Evolutionary conservation across 2,797 vertebrate genomes (phyloP).

Genomic region (Artibeus lituratus): DNA sequence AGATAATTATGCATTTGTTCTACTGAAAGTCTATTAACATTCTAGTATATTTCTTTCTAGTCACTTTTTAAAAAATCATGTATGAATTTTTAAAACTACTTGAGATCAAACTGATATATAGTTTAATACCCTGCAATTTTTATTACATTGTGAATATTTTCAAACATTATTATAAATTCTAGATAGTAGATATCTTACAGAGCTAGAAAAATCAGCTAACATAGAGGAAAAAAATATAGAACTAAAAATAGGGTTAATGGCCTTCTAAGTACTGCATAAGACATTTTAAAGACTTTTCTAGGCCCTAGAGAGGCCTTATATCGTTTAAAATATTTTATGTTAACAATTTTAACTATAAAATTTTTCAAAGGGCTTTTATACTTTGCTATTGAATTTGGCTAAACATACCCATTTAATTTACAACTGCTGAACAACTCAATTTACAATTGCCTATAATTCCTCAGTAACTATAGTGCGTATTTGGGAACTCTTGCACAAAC

Average conservation of each 20-base stretch:
- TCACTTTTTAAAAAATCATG: constrained; percentile 37
- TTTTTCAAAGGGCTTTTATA: constrained; percentile 46
- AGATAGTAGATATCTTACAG: constrained; percentile 41
- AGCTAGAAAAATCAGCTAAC: constrained; percentile 13
- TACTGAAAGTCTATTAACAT: constrained; percentile 60
- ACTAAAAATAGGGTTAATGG: neutral
- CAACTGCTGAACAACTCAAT: constrained; percentile 50
- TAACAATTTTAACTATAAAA: constrained; percentile 49
- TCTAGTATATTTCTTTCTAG: constrained; percentile 60
- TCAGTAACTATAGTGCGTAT: neutral
- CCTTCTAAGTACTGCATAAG: neutral
- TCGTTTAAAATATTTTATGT: constrained; percentile 44
- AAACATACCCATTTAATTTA: constrained; percentile 48
- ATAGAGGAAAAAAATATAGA: neutral
- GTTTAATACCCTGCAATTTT: constrained; percentile 52
- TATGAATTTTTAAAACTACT: constrained; percentile 54
- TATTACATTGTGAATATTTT: constrained; percentile 57
- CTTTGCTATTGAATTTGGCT: constrained; percentile 51
- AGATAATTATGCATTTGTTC: constrained; percentile 62
- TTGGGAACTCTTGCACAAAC: constrained; percentile 14
- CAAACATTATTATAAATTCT: constrained; percentile 55
- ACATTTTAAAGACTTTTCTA: constrained; percentile 28
- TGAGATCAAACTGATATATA: constrained; percentile 44
- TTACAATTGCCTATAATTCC: constrained; percentile 54
- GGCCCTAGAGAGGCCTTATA: neutral